These are phyloP conservation scores for Daubentonia madagascariensis DNA, from an alignment of 2,113 vertebrate species.

Conservation along the genomic window DNA sequence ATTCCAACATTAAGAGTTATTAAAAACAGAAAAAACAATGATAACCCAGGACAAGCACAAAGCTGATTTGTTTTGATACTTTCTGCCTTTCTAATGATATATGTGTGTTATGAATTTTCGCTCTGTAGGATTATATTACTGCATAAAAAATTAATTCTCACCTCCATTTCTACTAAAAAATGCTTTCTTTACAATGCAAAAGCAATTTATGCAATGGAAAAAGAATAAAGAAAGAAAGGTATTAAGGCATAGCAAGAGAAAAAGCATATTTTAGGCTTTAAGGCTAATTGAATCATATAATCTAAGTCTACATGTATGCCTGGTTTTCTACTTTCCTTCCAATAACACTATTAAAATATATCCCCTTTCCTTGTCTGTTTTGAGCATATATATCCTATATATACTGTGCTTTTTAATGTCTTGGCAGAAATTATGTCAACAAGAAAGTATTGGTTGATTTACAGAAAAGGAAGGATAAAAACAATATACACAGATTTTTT, in stretches of 20 bases:
- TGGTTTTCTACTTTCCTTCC: slow-evolving; percentile 6
- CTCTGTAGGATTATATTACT: not conserved
- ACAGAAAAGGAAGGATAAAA: slow-evolving; percentile 1
- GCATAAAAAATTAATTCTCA: not conserved
- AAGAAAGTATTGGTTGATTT: slow-evolving; percentile 13
- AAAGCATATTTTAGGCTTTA: not conserved
- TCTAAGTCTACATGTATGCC: not conserved
- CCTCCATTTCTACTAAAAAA: slow-evolving; percentile 12
- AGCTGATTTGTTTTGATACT: not conserved
- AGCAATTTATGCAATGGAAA: not conserved
- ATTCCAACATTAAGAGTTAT: not conserved
- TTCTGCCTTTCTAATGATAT: not conserved
- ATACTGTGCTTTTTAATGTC: not conserved
- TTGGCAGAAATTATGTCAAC: slow-evolving; percentile 25
- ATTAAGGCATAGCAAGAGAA: not conserved
- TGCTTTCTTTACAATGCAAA: not conserved
- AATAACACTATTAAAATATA: not conserved
- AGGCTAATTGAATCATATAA: not conserved
- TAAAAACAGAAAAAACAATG: not conserved
- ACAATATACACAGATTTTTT: not conserved
- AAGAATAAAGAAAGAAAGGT: not conserved
- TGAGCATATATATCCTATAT: not conserved
- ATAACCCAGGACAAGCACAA: not conserved
- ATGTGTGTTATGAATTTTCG: not conserved
- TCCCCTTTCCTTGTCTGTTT: not conserved